phyloP scores from a whole-genome alignment of 2,888 invertebrate species.

The Selenia dentaria region DNA sequence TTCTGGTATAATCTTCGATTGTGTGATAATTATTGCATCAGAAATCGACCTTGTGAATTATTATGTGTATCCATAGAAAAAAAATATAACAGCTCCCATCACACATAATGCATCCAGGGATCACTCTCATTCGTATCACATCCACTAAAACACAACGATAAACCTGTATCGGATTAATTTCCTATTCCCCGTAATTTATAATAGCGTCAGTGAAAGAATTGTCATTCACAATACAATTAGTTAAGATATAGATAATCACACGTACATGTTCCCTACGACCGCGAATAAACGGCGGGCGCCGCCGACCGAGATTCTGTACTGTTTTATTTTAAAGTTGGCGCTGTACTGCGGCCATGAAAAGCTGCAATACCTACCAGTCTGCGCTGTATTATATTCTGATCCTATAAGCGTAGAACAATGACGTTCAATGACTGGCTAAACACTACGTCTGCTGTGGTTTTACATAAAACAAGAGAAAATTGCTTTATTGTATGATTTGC shows the following conservation, averaged over 20 bases:
- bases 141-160: not conserved
- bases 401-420: slow-evolving; percentile 50
- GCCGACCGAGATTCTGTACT: slow-evolving; percentile 72
- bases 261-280: slow-evolving; percentile 54
- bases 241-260: slow-evolving; percentile 48
- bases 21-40: too few species aligned
- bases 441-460: too few species aligned
- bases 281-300: slow-evolving; percentile 39
- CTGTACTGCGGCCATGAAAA: slow-evolving; percentile 72
- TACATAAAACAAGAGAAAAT: not conserved
- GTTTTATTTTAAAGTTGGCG: slow-evolving; percentile 79
- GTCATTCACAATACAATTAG: not conserved
- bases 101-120: too few species aligned
- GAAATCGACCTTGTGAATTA: too few species aligned
- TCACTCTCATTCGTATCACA: not conserved
- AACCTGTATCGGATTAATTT: too few species aligned
- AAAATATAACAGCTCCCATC: too few species aligned
- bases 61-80: too few species aligned
- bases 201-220: too few species aligned
- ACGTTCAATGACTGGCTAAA: slow-evolving; percentile 64
- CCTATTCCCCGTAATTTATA: too few species aligned
- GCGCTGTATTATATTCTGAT: slow-evolving; percentile 46
- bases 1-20: too few species aligned
- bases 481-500: too few species aligned
- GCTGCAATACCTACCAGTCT: slow-evolving; percentile 47